Evolutionary conservation across 1,140 invertebrate genomes (phyloP).

Genomic region (Tetramorium parvispinum): DNA sequence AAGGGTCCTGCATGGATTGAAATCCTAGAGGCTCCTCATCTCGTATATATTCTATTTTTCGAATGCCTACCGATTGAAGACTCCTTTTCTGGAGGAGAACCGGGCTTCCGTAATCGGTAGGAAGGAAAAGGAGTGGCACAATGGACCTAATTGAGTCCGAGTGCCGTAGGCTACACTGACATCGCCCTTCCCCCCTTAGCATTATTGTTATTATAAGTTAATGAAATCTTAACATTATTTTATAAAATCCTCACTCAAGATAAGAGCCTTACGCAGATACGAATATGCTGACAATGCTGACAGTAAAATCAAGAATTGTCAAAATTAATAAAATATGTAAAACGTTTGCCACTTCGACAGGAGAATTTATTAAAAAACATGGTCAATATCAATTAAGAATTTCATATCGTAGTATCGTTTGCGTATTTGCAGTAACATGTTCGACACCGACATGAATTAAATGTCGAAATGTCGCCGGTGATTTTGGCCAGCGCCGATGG

Average conservation of each 20-base stretch:
- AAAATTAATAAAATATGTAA: not conserved
- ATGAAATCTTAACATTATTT: not conserved
- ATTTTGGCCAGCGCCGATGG: constrained; percentile 25
- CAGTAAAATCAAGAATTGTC: not conserved
- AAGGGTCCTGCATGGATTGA: no score
- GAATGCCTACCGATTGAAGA: no score
- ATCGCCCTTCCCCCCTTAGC: no score
- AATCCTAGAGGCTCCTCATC: no score
- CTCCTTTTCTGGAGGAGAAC: no score
- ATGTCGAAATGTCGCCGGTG: constrained; percentile 51
- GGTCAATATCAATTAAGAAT: constrained; percentile 13
- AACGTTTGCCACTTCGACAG: not conserved
- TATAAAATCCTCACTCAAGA: not conserved
- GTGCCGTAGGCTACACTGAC: no score
- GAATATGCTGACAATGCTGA: not conserved
- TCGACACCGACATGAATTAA: constrained; percentile 50
- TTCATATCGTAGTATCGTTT: not conserved
- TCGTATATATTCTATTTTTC: no score
- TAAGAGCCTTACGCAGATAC: not conserved
- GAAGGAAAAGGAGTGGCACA: no score
- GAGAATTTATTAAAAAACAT: constrained; percentile 29
- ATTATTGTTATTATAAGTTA: no score
- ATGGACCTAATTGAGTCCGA: no score
- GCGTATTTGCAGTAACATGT: not conserved
- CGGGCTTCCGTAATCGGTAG: no score